Base-by-base conservation (phyloP, 2,888 invertebrate species). In the Drosophila maculinotata region DNA sequence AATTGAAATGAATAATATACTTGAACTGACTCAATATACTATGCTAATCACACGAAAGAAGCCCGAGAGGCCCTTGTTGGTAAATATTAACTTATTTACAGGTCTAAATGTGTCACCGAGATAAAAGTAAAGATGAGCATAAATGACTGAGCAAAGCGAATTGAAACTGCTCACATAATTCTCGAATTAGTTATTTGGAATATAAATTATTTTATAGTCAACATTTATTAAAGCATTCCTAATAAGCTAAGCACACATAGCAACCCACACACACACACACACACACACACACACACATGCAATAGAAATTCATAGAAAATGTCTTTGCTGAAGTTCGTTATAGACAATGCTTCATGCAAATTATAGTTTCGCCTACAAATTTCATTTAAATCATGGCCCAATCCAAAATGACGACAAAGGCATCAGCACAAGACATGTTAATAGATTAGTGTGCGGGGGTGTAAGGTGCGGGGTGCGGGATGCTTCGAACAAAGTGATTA, bases 151-250 rank as follows among this genome's bases (percentile, higher is more conserved):
- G 56, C 52, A 60, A 52, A 51, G 65, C 15, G 41, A 59, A 39
- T 47, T 48, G 28, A 62, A 45, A 53, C 25, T 51, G 36, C 48
- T 53, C 17, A 15, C 33, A 45, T 48, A 60, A 59, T 72, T 64
- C 69, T 60, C 72, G 62, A 67, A 70, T 84, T 70, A 69, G 48
- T 53, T 59, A 60, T 67, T 48, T 58, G 57, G 47, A 70, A 48
- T 64, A 70, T 62, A 66, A 84, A 74, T 76, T 67, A n/a, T n/a
- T n/a, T n/a, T n/a, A 65, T 79, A 71, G 44, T 57, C 42, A 51
- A 58, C 64, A 76, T 70, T 79, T 75, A 82, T 75, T 85, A 74
- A 67, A 85, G 82, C 79, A 79, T 81, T 60, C 48, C 63, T 72
- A 82, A 85, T 75, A 53, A 52, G 44, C 53, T 39, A 54, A 42